These are phyloP conservation scores for Rattus rattus DNA, from an alignment of 2,113 vertebrate genomes.

Conservation along the genomic window DNA sequence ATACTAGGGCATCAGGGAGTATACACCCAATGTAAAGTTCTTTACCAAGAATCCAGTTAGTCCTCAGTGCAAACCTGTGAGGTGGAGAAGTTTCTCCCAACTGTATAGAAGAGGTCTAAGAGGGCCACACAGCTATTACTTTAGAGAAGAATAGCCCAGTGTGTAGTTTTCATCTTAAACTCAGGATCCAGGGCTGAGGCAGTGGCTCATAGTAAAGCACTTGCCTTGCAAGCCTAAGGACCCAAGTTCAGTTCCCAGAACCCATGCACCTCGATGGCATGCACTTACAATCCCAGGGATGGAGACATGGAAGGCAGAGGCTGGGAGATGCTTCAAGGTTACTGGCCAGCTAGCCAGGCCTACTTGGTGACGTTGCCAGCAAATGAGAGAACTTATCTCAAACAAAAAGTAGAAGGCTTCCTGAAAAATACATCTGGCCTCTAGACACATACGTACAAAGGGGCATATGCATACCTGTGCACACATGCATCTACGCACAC, in stretches of 20 bases:
- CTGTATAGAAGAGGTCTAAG: neutral
- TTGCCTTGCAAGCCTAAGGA: neutral
- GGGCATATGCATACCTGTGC: neutral
- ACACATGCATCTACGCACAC: no score
- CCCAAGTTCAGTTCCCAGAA: neutral
- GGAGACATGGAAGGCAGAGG: neutral
- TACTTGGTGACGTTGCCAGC: neutral
- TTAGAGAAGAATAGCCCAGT: neutral
- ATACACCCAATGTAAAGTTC: neutral
- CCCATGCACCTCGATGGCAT: neutral
- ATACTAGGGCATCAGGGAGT: fast-evolving
- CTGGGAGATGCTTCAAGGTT: neutral
- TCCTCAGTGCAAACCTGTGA: neutral
- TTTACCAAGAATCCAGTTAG: neutral
- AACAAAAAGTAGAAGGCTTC: neutral
- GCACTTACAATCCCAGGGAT: neutral
- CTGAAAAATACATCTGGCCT: neutral
- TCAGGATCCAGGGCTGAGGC: neutral
- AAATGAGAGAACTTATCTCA: neutral
- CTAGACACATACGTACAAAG: neutral
- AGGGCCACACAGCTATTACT: fast-evolving
- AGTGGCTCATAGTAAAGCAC: neutral
- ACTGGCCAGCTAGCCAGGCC: neutral
- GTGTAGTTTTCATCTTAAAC: neutral
- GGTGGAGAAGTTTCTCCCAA: neutral